phyloP scores from a whole-genome alignment of 2,113 vertebrate species.

The Riparia riparia region DNA sequence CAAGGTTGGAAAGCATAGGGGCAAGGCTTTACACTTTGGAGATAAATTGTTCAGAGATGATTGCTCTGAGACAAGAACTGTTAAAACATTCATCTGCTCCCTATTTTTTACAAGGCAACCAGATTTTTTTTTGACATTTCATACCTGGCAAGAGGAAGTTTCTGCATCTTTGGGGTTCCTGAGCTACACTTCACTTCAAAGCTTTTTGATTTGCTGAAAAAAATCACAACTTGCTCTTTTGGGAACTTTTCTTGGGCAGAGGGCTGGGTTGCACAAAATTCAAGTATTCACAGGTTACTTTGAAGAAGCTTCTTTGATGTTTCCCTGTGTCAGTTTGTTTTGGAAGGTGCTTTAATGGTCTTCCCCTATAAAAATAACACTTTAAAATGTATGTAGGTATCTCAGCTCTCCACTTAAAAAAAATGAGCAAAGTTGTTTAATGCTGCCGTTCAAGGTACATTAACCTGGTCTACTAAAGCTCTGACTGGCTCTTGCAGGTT shows the following conservation, averaged over 20 bases:
- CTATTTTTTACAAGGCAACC: not conserved
- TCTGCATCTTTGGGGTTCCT: not conserved
- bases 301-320: conserved; percentile 62
- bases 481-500: conserved; percentile 50
- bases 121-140: not conserved
- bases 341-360: conserved; percentile 45
- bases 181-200: not conserved
- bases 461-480: conserved; percentile 62
- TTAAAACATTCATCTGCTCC: not conserved
- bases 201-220: conserved; percentile 2
- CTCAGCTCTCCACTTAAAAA: conserved; percentile 46
- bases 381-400: not conserved
- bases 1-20: not conserved
- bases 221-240: not conserved
- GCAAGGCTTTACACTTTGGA: not conserved
- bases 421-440: conserved; percentile 62
- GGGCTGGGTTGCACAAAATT: not conserved
- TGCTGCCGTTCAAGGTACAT: conserved; percentile 65
- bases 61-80: not conserved
- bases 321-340: conserved; percentile 43
- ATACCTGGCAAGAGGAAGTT: not conserved
- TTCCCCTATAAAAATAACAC: conserved; percentile 42
- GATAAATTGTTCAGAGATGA: not conserved
- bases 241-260: conserved; percentile 9
- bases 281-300: conserved; percentile 32